Percentiles rank a stretch among this genome's conserved stretches.
phyloP scores from a whole-genome alignment of 2,888 invertebrate species.

The Pocota personata region DNA sequence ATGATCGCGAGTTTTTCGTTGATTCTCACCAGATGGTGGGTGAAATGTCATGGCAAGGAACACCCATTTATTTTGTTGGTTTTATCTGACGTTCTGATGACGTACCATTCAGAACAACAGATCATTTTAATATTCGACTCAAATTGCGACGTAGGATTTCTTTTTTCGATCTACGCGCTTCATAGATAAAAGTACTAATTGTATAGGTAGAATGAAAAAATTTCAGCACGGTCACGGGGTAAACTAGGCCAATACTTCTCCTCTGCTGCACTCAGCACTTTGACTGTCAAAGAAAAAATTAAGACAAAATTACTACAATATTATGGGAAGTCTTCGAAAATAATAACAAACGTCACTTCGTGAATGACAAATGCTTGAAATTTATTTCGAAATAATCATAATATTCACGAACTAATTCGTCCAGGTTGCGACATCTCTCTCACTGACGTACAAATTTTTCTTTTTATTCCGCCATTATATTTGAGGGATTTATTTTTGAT shows the following conservation, averaged over 20 bases:
- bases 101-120: neutral
- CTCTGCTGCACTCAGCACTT: slow-evolving; percentile 27
- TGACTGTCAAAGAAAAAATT: slow-evolving; percentile 15
- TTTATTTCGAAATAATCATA: slow-evolving; percentile 68
- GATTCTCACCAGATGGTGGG: neutral
- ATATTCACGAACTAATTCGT: slow-evolving; percentile 65
- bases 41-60: slow-evolving; percentile 1
- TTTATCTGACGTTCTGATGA: slow-evolving; percentile 13
- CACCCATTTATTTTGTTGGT: neutral
- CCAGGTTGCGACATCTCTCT: slow-evolving; percentile 61
- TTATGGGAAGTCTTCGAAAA: slow-evolving; percentile 41
- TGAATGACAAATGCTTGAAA: slow-evolving; percentile 62
- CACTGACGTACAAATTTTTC: slow-evolving; percentile 49
- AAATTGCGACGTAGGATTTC: slow-evolving; percentile 40
- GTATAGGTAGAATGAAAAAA: neutral
- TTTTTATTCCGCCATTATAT: slow-evolving; percentile 18
- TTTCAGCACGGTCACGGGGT: slow-evolving; percentile 41
- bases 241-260: slow-evolving; percentile 36
- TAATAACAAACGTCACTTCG: slow-evolving; percentile 54
- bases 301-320: slow-evolving; percentile 48
- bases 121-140: neutral
- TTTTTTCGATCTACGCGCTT: neutral
- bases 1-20: neutral
- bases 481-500: slow-evolving; percentile 55
- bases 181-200: slow-evolving; percentile 4